Evolutionary conservation across 2,888 invertebrate species (phyloP).

Genomic region (Rapana venosa): DNA sequence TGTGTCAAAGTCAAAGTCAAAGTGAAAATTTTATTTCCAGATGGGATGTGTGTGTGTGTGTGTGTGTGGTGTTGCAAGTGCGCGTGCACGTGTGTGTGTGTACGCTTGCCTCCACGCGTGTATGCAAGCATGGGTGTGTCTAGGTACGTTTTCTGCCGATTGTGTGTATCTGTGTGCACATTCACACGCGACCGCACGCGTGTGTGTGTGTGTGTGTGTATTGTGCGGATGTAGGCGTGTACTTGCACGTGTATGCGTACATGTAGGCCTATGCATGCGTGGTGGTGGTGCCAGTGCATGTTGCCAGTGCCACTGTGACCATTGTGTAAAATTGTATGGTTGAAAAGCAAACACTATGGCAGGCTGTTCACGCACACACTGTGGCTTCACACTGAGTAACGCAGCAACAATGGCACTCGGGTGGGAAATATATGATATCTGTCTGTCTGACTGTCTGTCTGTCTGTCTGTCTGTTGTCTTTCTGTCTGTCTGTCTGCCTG

Average conservation of each 20-base stretch:
- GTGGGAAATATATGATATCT: too few relatives aligned
- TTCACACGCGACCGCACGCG: neutral
- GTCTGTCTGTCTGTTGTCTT: neutral
- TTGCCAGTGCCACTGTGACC: too few relatives aligned
- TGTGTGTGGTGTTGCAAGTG: neutral
- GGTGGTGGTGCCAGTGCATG: too few relatives aligned
- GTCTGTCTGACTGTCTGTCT: neutral
- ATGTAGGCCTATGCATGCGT: neutral
- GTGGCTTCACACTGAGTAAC: too few relatives aligned
- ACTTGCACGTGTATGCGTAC: slow-evolving; percentile 6
- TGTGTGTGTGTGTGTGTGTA: slow-evolving; percentile 29
- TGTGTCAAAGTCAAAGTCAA: neutral
- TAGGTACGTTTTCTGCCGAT: neutral
- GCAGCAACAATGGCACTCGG: too few relatives aligned
- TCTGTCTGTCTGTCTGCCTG: too few relatives aligned
- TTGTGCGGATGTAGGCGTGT: slow-evolving; percentile 29
- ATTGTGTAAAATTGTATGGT: too few relatives aligned
- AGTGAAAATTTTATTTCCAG: too few relatives aligned
- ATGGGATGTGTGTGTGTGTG: slow-evolving; percentile 19
- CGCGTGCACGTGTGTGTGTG: neutral
- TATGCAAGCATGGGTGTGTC: neutral
- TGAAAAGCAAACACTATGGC: too few relatives aligned
- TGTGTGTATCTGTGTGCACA: neutral
- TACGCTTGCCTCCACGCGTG: neutral
- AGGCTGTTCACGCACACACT: too few relatives aligned